Base-by-base conservation (phyloP, 2,888 invertebrate species). In the Sphinx pinastri region DNA sequence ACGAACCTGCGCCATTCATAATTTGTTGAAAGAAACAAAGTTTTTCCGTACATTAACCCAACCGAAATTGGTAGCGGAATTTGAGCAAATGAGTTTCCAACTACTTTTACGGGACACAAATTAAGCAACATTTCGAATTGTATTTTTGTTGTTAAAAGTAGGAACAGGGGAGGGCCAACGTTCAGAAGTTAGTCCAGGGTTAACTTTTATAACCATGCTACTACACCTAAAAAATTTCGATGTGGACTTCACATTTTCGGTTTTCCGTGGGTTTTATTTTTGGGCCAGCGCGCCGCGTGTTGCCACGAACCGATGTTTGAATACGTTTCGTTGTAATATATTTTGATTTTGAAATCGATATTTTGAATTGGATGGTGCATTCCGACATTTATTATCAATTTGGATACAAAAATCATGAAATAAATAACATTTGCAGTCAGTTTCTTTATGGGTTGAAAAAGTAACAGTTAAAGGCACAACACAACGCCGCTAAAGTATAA, bases 81-180 rank as follows among this genome's bases (percentile, higher is more conserved):
- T 77, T 75, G 76, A 77, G 75, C 77, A 75, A 76, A 79, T 75
- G 79, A 85, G 79, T 81, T 82, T 76, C 70, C 66, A 81, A 82
- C 80, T 77, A 74, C 76, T 75, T 75, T 74, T 75, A 70, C 68
- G 75, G 76, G 81, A 79, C 79, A 78, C 78, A 79, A 84, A 85
- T 84, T 82, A 82, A 81, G 79, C 77, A 84, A 82, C 83, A 82
- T 81, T 84, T 77, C 71, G 75, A 76, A 79, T 79, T 76, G 73
- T 74, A 83, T 84, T 86, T 85, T 84, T 84, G 81, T 78, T 81
- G 75, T 74, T 72, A 71, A 74, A 79, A 79, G 75, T 77, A 76
- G 74, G 75, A 78, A 82, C 79, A 77, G 74, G 77, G 77, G 76
- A 73, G 73, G 74, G 73, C 71, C 71, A 71, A 75, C 76, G 70